Conservation (phyloP, 2,888 invertebrate species). For the Chymomyza caudatula region DNA sequence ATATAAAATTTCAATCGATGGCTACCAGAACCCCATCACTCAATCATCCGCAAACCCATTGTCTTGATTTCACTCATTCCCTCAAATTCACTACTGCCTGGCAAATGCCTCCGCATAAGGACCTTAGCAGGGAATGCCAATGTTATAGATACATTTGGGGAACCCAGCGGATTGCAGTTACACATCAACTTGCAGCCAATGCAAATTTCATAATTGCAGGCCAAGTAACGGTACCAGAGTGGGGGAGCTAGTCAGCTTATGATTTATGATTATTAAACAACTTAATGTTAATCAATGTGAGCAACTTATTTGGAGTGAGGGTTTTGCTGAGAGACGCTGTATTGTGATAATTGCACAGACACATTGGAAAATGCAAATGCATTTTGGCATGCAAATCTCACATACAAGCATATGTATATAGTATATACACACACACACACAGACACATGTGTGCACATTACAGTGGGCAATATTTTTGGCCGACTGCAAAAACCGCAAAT, state of each 20-base stretch:
- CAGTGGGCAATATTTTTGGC: slow-evolving; percentile 40
- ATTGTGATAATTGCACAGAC: slow-evolving; percentile 47
- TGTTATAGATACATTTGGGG: background rate
- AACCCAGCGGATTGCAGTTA: background rate
- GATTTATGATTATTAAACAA: slow-evolving; percentile 60
- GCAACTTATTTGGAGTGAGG: slow-evolving; percentile 6
- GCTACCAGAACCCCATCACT: too few relatives aligned
- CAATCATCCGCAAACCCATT: background rate
- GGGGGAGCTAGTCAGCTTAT: slow-evolving; percentile 12
- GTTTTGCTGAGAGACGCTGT: slow-evolving; percentile 19
- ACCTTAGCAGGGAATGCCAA: background rate
- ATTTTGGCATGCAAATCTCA: slow-evolving; percentile 37
- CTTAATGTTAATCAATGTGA: slow-evolving; percentile 55
- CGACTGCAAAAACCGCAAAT: slow-evolving; percentile 76
- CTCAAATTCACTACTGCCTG: background rate
- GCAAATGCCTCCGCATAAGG: background rate
- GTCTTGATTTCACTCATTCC: background rate
- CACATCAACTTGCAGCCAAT: slow-evolving; percentile 18
- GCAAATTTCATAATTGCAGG: slow-evolving; percentile 27
- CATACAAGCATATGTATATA: slow-evolving; percentile 24
- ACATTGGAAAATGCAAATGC: slow-evolving; percentile 43
- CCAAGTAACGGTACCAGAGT: background rate
- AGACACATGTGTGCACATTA: background rate
- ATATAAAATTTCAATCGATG: too few relatives aligned
- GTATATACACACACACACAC: slow-evolving; percentile 1